Conservation (phyloP, 2,797 vertebrate species). For the Pseudochirops cupreus region DNA sequence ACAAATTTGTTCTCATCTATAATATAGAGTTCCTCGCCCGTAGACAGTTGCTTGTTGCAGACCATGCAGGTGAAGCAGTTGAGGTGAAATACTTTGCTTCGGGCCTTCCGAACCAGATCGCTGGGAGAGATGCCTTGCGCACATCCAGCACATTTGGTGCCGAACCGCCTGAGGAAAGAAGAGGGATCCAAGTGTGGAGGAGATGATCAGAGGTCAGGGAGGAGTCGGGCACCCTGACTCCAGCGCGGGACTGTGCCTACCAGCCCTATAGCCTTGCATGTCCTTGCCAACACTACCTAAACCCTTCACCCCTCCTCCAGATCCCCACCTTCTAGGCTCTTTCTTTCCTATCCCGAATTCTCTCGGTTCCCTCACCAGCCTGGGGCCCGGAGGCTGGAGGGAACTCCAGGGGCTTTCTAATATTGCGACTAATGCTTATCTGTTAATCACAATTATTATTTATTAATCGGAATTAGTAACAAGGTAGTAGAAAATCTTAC, state of each 20-base stretch:
- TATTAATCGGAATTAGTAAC: not conserved
- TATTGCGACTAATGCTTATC: not conserved
- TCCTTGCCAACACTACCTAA: not conserved
- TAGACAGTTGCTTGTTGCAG: constrained; percentile 98
- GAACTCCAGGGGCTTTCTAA: not conserved
- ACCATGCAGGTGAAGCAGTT: constrained; percentile 99
- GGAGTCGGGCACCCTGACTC: not conserved
- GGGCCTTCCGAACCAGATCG: constrained; percentile 95
- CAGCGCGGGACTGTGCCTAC: not conserved
- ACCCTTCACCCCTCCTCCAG: not conserved
- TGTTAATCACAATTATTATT: not conserved
- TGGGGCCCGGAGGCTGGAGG: not conserved
- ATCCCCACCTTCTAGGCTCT: not conserved
- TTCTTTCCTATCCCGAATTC: not conserved
- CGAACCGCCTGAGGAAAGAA: constrained; percentile 90
- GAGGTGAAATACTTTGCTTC: constrained; percentile 96
- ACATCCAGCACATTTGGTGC: constrained; percentile 97
- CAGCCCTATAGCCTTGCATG: not conserved
- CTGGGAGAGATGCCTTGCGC: constrained; percentile 96
- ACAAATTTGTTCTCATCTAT: constrained; percentile 99
- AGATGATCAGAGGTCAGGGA: not conserved
- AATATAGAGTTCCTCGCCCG: constrained; percentile 97
- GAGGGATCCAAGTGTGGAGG: not conserved
- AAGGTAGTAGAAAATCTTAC: not conserved
- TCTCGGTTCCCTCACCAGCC: not conserved